Conservation (phyloP, 2,888 invertebrate genomes). For the Serrognathus titanus region DNA sequence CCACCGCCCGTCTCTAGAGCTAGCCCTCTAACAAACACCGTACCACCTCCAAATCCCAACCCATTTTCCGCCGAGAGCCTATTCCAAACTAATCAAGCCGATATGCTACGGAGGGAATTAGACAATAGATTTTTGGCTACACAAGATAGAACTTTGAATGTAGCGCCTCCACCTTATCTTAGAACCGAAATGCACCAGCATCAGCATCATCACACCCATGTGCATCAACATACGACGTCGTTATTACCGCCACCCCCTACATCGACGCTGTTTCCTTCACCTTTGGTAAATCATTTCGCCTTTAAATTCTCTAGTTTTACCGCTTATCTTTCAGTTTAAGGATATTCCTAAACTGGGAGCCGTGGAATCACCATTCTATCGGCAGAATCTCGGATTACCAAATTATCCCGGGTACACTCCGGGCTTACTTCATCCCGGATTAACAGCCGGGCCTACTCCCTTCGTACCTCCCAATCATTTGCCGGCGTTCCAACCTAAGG, state of each 20-base stretch:
- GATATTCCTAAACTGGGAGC: constrained; percentile 82
- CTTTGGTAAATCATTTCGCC: constrained; percentile 56
- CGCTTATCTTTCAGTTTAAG: constrained; percentile 62
- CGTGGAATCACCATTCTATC: constrained; percentile 75
- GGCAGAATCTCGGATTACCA: constrained; percentile 69
- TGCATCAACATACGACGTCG: constrained; percentile 80
- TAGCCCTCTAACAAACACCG: constrained; percentile 49
- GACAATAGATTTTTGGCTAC: constrained; percentile 89
- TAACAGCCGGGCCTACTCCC: constrained; percentile 71
- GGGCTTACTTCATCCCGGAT: constrained; percentile 73
- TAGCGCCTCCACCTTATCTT: constrained; percentile 50
- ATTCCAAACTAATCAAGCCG: constrained; percentile 77
- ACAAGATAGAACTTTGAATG: constrained; percentile 63
- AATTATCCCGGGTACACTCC: constrained; percentile 77
- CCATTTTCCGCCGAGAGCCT: constrained; percentile 86
- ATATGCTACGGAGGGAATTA: constrained; percentile 82
- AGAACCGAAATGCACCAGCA: constrained; percentile 90
- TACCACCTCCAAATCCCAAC: constrained; percentile 63
- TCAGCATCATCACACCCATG: constrained; percentile 89
- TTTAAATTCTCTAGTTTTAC: constrained; percentile 10
- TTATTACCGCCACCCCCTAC: constrained; percentile 57
- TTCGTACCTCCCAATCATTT: constrained; percentile 87
- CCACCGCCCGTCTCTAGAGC: constrained; percentile 65
- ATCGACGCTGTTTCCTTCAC: constrained; percentile 60
- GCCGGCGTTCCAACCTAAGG: constrained; percentile 86